These are phyloP conservation scores for Microtus richardsoni DNA, from an alignment of 2,113 vertebrate species.

Conservation along the genomic window DNA sequence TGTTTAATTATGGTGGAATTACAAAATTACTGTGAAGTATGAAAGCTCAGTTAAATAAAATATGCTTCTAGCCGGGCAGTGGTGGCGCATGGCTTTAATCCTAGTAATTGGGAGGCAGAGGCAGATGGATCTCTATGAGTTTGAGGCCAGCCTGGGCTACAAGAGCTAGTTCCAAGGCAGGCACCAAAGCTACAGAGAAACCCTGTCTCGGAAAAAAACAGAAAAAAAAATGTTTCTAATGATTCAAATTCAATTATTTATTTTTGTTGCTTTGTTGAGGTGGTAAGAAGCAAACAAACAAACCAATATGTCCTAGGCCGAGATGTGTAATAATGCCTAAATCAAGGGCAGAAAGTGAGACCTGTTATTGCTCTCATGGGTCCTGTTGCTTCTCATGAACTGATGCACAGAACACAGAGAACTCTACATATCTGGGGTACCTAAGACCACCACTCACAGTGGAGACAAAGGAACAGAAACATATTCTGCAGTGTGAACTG, in stretches of 20 bases:
- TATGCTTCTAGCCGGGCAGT: neutral
- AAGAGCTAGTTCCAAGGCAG: too few relatives aligned
- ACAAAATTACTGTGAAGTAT: neutral
- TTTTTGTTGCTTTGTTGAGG: neutral
- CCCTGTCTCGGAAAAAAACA: too few relatives aligned
- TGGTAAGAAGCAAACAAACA: neutral
- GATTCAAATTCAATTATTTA: neutral
- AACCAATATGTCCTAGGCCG: neutral
- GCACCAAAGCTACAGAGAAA: too few relatives aligned
- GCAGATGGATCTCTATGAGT: too few relatives aligned
- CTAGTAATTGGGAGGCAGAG: too few relatives aligned
- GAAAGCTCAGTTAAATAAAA: neutral
- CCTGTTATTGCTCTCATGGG: too few relatives aligned
- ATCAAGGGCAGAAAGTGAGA: neutral
- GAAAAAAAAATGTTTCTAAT: neutral
- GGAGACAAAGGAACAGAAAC: neutral
- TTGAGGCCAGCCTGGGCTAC: too few relatives aligned
- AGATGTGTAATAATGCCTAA: neutral
- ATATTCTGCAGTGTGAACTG: neutral
- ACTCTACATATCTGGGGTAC: neutral
- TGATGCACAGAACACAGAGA: neutral
- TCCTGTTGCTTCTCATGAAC: neutral
- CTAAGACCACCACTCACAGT: neutral
- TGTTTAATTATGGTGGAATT: neutral
- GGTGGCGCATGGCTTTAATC: too few relatives aligned